phyloP scores from a whole-genome alignment of 2,113 vertebrate genomes.

The Cepphus grylle region DNA sequence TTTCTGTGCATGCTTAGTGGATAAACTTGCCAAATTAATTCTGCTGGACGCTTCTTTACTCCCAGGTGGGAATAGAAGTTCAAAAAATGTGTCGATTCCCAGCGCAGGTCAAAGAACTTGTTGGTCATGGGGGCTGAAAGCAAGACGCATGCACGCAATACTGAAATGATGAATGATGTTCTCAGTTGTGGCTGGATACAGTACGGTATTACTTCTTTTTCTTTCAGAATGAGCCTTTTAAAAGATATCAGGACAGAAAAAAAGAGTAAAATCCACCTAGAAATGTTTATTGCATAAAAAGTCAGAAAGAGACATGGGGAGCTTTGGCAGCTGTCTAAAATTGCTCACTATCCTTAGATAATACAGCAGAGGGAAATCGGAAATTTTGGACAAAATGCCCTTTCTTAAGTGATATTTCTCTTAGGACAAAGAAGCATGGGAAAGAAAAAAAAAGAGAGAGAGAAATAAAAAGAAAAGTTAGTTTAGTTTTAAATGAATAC shows the following conservation, averaged over 20 bases:
- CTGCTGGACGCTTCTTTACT: background rate
- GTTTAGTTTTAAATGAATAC: background rate
- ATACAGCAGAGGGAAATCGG: background rate
- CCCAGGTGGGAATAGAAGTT: background rate
- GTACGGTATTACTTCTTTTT: background rate
- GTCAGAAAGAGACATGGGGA: background rate
- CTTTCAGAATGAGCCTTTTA: background rate
- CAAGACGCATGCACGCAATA: background rate
- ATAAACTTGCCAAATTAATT: background rate
- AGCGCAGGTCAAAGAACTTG: background rate
- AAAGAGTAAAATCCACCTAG: background rate
- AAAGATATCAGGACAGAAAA: background rate
- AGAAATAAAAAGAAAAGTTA: background rate
- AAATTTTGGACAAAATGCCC: background rate
- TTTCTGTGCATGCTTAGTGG: background rate
- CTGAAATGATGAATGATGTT: background rate
- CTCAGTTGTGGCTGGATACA: background rate
- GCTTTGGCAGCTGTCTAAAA: background rate
- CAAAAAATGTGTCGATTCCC: background rate
- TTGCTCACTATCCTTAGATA: background rate
- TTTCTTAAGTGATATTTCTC: background rate
- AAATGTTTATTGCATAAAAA: background rate
- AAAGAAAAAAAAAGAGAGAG: background rate
- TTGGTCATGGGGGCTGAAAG: background rate
- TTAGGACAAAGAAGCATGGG: background rate